Evolutionary conservation across 2,888 invertebrate genomes (phyloP), one percentile per base, ranked within the genome.

Genomic region (Macrosiphum euphorbiae): DNA sequence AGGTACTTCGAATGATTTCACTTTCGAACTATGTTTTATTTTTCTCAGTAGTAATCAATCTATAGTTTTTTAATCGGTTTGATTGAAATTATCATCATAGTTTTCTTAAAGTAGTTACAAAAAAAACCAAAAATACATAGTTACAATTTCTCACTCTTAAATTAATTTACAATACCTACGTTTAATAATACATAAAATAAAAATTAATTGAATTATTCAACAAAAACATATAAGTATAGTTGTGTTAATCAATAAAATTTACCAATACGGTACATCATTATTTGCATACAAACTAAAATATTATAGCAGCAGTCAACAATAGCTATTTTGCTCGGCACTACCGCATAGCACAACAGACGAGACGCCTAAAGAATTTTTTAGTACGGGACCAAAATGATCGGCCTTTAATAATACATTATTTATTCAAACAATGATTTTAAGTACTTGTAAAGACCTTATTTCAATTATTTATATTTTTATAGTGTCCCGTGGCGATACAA

Each of bases 151-250:
- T 11, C n/a, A n/a, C n/a, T 11, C n/a, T n/a, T 58, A 58, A 28
- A 58, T 58, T 58, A 58, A 58, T 67, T 67, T 67, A 67, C 61
- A 67, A n/a, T 67, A n/a, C n/a, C n/a, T n/a, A n/a, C n/a, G n/a
- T n/a, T n/a, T n/a, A n/a, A n/a, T 61, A 67, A 67, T 67, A 20
- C n/a, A 67, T 67, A 13, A 67, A 13, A n/a, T 67, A n/a, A 3
- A 67, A n/a, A n/a, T n/a, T 13, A 67, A 67, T 13, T 13, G 13
- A 67, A 67, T n/a, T 11, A 61, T 28, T 61, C 13, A 24, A n/a
- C n/a, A 67, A 61, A 61, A 61, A 28, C 28, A 10, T 28, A 28
- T 8, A 58, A 26, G 28, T 67, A 28, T 10, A 8, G 7, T 26
- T 67, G 13, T 67, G 3, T 55, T 24, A 67, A n/a, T 13, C n/a